Evolutionary conservation across 2,888 invertebrate species (phyloP).

Genomic region (Elysia crispata): DNA sequence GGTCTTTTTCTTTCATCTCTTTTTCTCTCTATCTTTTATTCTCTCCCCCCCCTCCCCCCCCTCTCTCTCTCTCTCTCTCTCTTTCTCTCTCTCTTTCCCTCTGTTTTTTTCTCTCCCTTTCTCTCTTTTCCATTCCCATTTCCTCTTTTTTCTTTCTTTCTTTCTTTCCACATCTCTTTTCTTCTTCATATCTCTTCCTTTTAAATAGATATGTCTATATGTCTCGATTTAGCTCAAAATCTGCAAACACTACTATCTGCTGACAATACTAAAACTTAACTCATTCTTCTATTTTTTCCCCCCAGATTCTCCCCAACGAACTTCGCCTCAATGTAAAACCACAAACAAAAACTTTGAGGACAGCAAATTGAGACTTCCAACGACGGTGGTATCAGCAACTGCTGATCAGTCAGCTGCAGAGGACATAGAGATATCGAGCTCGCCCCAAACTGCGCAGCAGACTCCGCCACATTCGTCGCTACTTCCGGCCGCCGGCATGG

Average conservation of each 20-base stretch:
- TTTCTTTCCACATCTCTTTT: not conserved
- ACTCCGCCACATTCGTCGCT: too few relatives aligned
- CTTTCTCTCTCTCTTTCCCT: slow-evolving; percentile 41
- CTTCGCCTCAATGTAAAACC: too few relatives aligned
- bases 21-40: too few relatives aligned
- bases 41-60: not conserved
- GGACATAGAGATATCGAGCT: too few relatives aligned
- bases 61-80: slow-evolving; percentile 11
- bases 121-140: not conserved
- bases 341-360: too few relatives aligned
- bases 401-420: too few relatives aligned
- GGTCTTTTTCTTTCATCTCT: not conserved
- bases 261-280: not conserved
- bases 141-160: not conserved
- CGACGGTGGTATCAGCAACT: too few relatives aligned
- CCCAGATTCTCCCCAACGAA: too few relatives aligned
- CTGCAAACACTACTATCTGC: not conserved
- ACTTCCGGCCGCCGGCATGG: too few relatives aligned
- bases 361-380: too few relatives aligned
- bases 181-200: not conserved
- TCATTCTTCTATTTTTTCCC: not conserved
- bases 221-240: not conserved
- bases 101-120: not conserved
- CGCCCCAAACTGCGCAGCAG: too few relatives aligned
- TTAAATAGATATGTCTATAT: not conserved